phyloP scores from a whole-genome alignment of 2,888 invertebrate species.

The Trachelus troglodyta region DNA sequence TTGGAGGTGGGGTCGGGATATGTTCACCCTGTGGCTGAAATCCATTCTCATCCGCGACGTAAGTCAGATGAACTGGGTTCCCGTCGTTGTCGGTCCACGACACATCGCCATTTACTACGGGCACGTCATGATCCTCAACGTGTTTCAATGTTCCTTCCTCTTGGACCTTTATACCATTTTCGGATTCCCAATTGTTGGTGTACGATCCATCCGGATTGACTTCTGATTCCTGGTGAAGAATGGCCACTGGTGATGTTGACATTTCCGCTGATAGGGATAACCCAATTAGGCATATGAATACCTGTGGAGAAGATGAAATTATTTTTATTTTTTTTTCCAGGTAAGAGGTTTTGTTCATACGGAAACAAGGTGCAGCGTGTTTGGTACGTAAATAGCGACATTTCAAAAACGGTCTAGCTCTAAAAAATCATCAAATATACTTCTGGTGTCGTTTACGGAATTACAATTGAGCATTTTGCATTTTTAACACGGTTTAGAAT shows the following conservation, averaged over 20 bases:
- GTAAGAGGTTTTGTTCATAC: not conserved
- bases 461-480: not conserved
- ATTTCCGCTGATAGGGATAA: not conserved
- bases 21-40: conserved; percentile 38
- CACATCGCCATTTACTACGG: conserved; percentile 29
- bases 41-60: conserved; percentile 43
- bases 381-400: not conserved
- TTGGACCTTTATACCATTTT: conserved; percentile 39
- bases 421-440: not conserved
- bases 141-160: conserved; percentile 32
- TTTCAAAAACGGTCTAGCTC: not conserved
- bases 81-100: conserved; percentile 38
- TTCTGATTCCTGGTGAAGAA: conserved; percentile 28
- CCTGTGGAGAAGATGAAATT: not conserved
- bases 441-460: not conserved
- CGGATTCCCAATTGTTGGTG: conserved; percentile 35
- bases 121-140: conserved; percentile 13
- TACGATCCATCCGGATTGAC: conserved; percentile 37
- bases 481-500: not conserved
- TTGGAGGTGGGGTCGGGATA: conserved; percentile 32
- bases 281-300: not conserved
- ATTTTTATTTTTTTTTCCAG: not conserved
- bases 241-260: conserved; percentile 18
- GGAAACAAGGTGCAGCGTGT: not conserved
- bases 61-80: conserved; percentile 27